Evolutionary conservation across 2,888 invertebrate species (phyloP), one percentile per base, ranked within the genome.

Genomic region (Oscheius sp.): DNA sequence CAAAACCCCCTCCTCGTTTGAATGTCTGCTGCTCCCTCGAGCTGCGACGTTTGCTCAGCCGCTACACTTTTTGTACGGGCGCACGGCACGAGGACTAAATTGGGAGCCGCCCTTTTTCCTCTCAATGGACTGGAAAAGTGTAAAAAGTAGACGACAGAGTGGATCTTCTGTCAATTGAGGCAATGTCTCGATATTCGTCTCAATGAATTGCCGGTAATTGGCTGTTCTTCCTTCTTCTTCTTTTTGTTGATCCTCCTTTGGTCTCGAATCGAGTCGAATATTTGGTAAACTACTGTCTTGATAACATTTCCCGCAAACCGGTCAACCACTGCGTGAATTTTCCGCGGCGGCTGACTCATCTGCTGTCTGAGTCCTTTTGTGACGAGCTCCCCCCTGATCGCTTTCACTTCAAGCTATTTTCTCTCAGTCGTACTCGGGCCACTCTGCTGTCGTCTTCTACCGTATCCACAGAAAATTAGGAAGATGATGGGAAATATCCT

Each of bases 281-380:
- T 55, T 55, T 55, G 55, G 55, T 21, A 55, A 55, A 55, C 55
- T 55, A 55, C 55, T 55, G 55, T 13, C 55, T 49, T 49, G 49
- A 49, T 18, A 49, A 49, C n/a, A 13, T 18, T n/a, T 49, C 49
- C 21, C 55, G 25, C 55, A 55, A 55, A 55, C 55, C 55, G 55
- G 55, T 55, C 55, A 55, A 13, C 35, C 35, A 35, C 7, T 5
- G 23, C 55, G 55, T 55, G 55, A 55, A 55, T 25, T n/a, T n/a
- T 61, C 21, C 61, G 23, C 43, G 35, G 35, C 5, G 35, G 9
- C 5, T 61, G 61, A 61, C n/a, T 41, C 61, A 61, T 9, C 58
- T 29, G 1, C n/a, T 58, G 25, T 25, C 21, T 58, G 27, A 23
- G 25, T 58, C 27, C 29, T 29, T n/a, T 58, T 35, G 35, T 35